These are phyloP conservation scores for Echinarachnius parma DNA, from an alignment of 53 echinoderm and acorn worm species.

Conservation along the genomic window DNA sequence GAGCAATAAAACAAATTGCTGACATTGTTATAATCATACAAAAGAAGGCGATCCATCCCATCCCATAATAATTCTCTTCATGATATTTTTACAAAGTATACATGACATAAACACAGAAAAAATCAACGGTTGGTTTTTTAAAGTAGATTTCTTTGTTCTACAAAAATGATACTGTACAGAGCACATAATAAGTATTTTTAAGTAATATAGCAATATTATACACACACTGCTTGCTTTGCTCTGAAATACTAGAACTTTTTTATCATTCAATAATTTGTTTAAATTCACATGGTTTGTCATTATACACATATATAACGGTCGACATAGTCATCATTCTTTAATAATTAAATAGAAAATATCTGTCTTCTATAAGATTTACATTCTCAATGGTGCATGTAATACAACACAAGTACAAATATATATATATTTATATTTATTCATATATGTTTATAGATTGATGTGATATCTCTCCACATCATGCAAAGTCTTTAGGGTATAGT, in stretches of 20 bases:
- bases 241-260: conserved; percentile 32
- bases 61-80: conserved; percentile 15
- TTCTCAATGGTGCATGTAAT: conserved; percentile 43
- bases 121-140: conserved; percentile 2
- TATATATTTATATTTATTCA: no score
- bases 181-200: conserved; percentile 22
- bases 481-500: no score
- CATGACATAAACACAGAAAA: conserved; percentile 31
- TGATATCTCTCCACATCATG: no score
- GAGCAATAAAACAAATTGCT: conserved; percentile 42
- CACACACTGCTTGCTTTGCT: conserved; percentile 48
- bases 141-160: no score
- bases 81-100: conserved; percentile 39
- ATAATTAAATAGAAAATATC: conserved; percentile 35
- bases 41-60: conserved; percentile 46
- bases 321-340: conserved; percentile 6
- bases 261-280: conserved; percentile 22
- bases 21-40: conserved; percentile 44
- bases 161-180: conserved; percentile 39
- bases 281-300: conserved; percentile 19
- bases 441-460: no score
- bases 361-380: conserved; percentile 43
- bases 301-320: conserved; percentile 31
- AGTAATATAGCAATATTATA: conserved; percentile 40
- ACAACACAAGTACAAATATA: no score